Evolutionary conservation across 2,113 vertebrate species (phyloP).

Genomic region (Melospiza melodia): DNA sequence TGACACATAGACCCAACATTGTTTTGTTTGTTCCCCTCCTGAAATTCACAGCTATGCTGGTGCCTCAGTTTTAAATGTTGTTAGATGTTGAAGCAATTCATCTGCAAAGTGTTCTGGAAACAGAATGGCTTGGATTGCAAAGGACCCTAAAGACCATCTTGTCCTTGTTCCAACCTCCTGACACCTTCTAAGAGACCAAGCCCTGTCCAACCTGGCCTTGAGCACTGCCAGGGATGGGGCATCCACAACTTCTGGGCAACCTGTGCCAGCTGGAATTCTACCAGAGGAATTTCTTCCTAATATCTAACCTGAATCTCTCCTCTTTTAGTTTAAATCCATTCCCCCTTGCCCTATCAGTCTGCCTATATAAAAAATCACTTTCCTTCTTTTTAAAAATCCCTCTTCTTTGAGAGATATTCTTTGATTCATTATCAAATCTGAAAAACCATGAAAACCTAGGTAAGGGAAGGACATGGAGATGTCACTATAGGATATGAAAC

Average conservation of each 20-base stretch:
- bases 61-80: background rate
- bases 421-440: background rate
- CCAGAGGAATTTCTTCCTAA: background rate
- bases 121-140: background rate
- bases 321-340: background rate
- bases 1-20: accelerated
- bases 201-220: background rate
- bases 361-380: background rate
- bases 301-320: background rate
- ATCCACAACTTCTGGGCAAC: background rate
- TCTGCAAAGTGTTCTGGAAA: background rate
- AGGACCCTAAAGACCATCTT: background rate
- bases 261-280: background rate
- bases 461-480: background rate
- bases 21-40: background rate
- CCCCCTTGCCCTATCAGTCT: background rate
- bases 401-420: background rate
- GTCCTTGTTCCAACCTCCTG: background rate
- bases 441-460: background rate
- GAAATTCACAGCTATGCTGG: background rate
- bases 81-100: accelerated
- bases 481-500: too few species aligned
- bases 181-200: accelerated
- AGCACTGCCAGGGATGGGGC: background rate
- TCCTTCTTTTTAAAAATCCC: background rate